These are phyloP conservation scores for Phalacrocorax pelagicus DNA, from an alignment of 2,113 vertebrate species.

Conservation along the genomic window DNA sequence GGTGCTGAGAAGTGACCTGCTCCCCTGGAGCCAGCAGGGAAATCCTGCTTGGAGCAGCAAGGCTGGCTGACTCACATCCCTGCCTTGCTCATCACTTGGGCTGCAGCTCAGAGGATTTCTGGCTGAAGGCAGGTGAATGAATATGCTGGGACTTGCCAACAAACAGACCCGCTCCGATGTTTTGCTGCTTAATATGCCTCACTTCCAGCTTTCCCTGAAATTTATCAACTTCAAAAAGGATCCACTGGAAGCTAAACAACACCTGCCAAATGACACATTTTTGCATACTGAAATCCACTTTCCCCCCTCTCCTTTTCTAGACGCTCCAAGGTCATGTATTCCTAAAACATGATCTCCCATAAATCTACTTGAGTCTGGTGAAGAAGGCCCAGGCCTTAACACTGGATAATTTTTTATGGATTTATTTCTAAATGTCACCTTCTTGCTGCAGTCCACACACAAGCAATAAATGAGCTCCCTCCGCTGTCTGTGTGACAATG, in stretches of 20 bases:
- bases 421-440: neutral
- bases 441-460: neutral
- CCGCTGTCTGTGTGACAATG: neutral
- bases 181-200: neutral
- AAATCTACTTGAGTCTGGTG: neutral
- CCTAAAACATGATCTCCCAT: neutral
- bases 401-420: neutral
- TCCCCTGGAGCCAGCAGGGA: neutral
- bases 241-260: neutral
- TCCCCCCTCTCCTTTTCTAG: neutral
- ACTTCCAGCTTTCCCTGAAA: neutral
- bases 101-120: constrained; percentile 1
- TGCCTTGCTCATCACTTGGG: neutral
- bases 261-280: neutral
- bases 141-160: constrained; percentile 24
- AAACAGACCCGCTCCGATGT: neutral
- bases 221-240: neutral
- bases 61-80: neutral
- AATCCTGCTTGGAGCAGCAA: neutral
- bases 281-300: neutral
- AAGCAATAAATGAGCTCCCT: constrained; percentile 48
- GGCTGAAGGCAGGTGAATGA: neutral
- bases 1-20: neutral
- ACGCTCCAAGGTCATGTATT: neutral
- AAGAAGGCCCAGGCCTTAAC: neutral